Base-by-base conservation (phyloP, 1,140 invertebrate species). In the Brevipalpus yothersi region DNA sequence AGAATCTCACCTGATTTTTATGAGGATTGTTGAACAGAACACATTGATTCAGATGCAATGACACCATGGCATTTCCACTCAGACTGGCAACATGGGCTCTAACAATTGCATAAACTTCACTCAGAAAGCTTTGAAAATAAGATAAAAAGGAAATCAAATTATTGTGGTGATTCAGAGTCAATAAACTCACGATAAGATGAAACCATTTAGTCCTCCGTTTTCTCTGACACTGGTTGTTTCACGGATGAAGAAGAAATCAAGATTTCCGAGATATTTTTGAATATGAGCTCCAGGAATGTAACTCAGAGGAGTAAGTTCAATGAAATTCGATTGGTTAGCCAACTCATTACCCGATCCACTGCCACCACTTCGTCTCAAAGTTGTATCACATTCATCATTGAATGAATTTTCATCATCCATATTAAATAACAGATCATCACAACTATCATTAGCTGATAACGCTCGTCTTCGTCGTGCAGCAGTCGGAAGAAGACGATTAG, bases 181-280 rank as follows among this genome's bases (percentile, higher is more conserved):
- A 31, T 3, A 5, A 31, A 31, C 31, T 31, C 5, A 31, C 31
- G 31, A 31, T 31, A 31, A 31, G 5, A 55, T 82, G 72, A 96
- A 92, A 3, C 86, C 87, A 70, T 84, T 90, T 13, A 91, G 75
- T 19, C 90, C 90, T 60, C 89, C 89, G 69, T 78, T 80, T 76
- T 83, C 58, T 47, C 58, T 53, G n/a, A 64, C 58, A 60, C 59
- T 43, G 63, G 19, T 59, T 17, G 53, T 88, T 74, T 96, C 91
- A 58, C 91, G 74, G 62, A 96, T 93, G 65, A 95, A 91, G 72
- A 93, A 89, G 68, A 94, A 90, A 68, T 93, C 90, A 56, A 94
- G 75, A 70, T 93, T 89, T 59, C 90, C 91, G 59, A 94, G 72
- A 69, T 93, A 91, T 62, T 81, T 78, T 58, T 86, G 80, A 58